Base-by-base conservation (phyloP, 2,113 vertebrate genomes). In the Propithecus coquereli region DNA sequence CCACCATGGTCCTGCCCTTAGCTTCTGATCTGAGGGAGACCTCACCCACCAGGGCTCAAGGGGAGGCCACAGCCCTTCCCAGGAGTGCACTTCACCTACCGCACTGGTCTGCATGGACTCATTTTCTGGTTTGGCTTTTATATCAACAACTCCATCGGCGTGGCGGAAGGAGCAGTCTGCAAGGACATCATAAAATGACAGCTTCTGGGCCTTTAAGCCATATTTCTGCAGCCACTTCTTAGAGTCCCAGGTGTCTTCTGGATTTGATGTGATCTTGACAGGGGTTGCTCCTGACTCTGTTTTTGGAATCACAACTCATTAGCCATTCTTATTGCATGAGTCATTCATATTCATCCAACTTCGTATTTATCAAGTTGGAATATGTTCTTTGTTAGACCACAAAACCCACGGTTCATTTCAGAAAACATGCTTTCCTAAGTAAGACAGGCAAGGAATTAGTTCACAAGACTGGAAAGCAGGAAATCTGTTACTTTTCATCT, bases 151-250 rank as follows among this genome's bases (percentile, higher is more conserved):
- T 10, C 99, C 99, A 85, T 99, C 98, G 1, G 94, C 97, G 0
- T 99, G 99, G 70, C 97, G 98, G 95, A 99, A 99, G 94, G 98
- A 97, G 61, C 98, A 98, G 61, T 99, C 98, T 2, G 98, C 98
- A 81, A 99, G 98, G 2, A 98, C 98, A 20, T 99, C 98, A 0
- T 98, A 98, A 18, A 98, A 95, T 0, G 97, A 97, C 77, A 99
- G 98, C 43, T 98, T 98, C 97, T 98, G 99, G 70, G 98, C 98
- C 97, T 99, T 98, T 96, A 99, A 96, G 76, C 99, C 98, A 7
- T 99, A 97, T 81, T 97, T 98, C 97, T 98, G 97, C 50, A 99
- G 97, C 99, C 99, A 99, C 79, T 97, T 95, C 94, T 97, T 97
- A n/a, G 99, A 98, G 95, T 98, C 98, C 95, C 99, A 93, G n/a